Evolutionary conservation across 2,888 invertebrate species (phyloP).

Genomic region (Xanthia togata): DNA sequence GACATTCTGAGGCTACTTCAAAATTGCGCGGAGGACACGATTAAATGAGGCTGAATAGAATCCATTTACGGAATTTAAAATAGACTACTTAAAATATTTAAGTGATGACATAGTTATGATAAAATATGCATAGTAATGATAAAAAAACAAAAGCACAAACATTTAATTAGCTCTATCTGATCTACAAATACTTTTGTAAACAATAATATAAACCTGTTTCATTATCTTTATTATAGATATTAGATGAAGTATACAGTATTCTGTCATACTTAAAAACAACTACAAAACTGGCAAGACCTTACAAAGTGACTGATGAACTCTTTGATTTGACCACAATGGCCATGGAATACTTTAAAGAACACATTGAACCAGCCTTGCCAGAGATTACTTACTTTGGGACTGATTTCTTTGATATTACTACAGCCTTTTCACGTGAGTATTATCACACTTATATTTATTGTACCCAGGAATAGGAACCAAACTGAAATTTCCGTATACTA

Average conservation of each 20-base stretch:
- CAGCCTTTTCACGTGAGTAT: slow-evolving; percentile 92
- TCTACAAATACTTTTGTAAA: slow-evolving; percentile 35
- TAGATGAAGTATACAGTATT: slow-evolving; percentile 97
- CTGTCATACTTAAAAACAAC: slow-evolving; percentile 95
- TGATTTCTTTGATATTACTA: slow-evolving; percentile 95
- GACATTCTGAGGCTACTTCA: slow-evolving; percentile 6
- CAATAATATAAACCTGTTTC: slow-evolving; percentile 20
- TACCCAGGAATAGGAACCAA: not conserved
- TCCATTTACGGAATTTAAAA: slow-evolving; percentile 1
- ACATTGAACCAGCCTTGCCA: slow-evolving; percentile 96
- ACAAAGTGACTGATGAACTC: slow-evolving; percentile 97
- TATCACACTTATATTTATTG: slow-evolving; percentile 5
- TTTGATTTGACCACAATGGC: slow-evolving; percentile 99
- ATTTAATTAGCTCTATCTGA: slow-evolving; percentile 14
- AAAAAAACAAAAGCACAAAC: slow-evolving; percentile 13
- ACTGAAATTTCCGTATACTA: not conserved
- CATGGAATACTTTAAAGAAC: slow-evolving; percentile 99
- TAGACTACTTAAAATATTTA: not conserved
- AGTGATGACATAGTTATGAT: slow-evolving; percentile 12
- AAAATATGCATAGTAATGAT: slow-evolving; percentile 30
- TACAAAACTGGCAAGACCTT: slow-evolving; percentile 95
- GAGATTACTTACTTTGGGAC: slow-evolving; percentile 97
- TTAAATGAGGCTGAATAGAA: not conserved
- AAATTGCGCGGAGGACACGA: not conserved
- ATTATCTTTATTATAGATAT: slow-evolving; percentile 91